Percentiles rank a stretch among this genome's conserved stretches.
Evolutionary conservation across 1,140 invertebrate genomes (phyloP).

Genomic region (Zaprionus africanus): DNA sequence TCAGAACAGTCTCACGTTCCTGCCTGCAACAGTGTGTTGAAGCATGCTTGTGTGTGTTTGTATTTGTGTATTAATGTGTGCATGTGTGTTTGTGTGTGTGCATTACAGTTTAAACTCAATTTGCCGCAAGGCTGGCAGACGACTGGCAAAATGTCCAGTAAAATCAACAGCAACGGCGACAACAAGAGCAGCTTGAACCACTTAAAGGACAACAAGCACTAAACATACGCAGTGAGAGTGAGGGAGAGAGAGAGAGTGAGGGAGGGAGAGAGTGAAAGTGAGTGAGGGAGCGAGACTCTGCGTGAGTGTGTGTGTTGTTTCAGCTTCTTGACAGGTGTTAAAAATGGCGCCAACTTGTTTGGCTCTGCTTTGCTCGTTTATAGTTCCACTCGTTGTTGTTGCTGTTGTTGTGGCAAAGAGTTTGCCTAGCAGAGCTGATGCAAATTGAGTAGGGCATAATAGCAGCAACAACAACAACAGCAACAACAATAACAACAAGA

Average conservation of each 20-base stretch:
- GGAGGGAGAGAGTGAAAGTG: neutral
- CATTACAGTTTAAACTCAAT: constrained; percentile 41
- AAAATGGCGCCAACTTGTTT: constrained; percentile 68
- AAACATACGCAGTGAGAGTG: neutral
- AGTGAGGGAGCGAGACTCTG: neutral
- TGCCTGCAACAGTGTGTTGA: too few species aligned
- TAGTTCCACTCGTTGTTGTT: constrained; percentile 29
- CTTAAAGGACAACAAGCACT: constrained; percentile 31
- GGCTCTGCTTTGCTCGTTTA: constrained; percentile 12
- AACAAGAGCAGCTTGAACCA: constrained; percentile 13
- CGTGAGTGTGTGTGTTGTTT: constrained; percentile 44
- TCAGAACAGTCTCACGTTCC: neutral
- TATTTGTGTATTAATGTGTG: constrained; percentile 3
- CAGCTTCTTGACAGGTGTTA: constrained; percentile 75
- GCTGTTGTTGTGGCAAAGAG: constrained; percentile 9
- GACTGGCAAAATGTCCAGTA: constrained; percentile 31
- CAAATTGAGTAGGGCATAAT: constrained; percentile 51
- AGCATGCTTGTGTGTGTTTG: neutral
- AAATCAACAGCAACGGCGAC: constrained; percentile 19
- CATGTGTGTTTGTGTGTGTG: constrained; percentile 5
- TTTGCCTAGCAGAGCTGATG: constrained; percentile 61
- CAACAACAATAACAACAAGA: neutral
- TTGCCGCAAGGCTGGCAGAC: constrained; percentile 23
- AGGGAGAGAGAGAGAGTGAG: neutral
- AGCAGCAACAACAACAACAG: constrained; percentile 1